Base-by-base conservation (phyloP, 2,797 vertebrate genomes). In the Helicolenus hilgendorfi region DNA sequence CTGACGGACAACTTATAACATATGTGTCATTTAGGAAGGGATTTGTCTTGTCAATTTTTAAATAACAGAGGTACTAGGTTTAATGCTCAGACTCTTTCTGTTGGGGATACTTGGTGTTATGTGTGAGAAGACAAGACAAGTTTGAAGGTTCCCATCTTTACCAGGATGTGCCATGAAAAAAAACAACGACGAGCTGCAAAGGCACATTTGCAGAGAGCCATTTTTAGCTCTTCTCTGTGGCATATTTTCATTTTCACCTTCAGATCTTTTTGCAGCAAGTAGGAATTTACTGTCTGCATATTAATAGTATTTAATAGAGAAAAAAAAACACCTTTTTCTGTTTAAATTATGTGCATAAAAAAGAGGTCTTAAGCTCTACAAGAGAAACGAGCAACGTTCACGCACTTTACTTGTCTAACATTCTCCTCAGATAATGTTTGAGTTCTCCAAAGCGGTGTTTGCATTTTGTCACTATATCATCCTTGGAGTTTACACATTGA, bases 341-440 rank as follows among this genome's bases (percentile, higher is more conserved):
- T 77, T 69, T 38, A 59, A 79, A 27, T 36, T 27, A 31, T 67
- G 29, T 35, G n/a, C n/a, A 65, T 69, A 22, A 63, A 72, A 72
- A 45, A 72, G 4, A n/a, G 24, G 15, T 33, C 1, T 72, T 35
- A 33, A 22, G 13, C 22, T 71, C 79, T 13, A 70, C 6, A 14
- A 60, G 41, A 27, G 68, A 75, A 81, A 74, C 36, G 6, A 53
- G 70, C 3, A 49, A 59, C 35, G 68, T 22, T n/a, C n/a, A 27
- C n/a, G n/a, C 22, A 45, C 15, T 72, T 72, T 38, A 20, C 11
- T 33, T 27, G 20, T 58, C 35, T 26, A 49, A 84, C 45, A 77
- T 59, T 79, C 36, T 60, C 71, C 79, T 77, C 27, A 65, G 31
- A 62, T 55, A 55, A 81, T 65, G 65, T 87, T 75, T 69, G 56